A percentile compares a stretch with the other conserved stretches of the same genome.
Evolutionary conservation across 2,888 invertebrate genomes (phyloP).

Genomic region (Oscheius sp.): DNA sequence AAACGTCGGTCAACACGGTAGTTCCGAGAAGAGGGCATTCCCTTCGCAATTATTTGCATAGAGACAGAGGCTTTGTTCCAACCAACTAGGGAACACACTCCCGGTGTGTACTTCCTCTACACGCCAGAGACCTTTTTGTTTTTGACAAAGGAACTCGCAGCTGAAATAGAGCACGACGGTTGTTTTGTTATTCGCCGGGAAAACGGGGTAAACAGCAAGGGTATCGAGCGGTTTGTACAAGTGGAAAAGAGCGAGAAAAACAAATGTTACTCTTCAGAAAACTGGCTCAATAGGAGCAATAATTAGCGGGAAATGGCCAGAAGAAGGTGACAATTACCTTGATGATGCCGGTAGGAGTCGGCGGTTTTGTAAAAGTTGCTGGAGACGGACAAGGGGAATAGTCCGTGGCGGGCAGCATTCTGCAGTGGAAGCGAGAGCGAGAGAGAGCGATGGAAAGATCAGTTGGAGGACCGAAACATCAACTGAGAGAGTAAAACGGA

Average conservation of each 20-base stretch:
- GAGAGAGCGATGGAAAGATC: conserved; percentile 36
- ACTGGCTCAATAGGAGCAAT: neutral
- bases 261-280: neutral
- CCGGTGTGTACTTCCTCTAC: too few relatives aligned
- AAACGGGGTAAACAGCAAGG: too few relatives aligned
- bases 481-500: conserved; percentile 15
- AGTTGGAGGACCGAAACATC: conserved; percentile 37
- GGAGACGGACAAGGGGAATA: conserved; percentile 19
- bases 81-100: too few relatives aligned
- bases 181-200: too few relatives aligned
- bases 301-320: neutral
- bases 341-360: neutral
- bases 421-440: neutral
- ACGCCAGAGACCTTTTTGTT: too few relatives aligned
- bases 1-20: too few relatives aligned
- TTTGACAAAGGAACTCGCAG: too few relatives aligned
- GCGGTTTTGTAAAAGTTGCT: conserved; percentile 4
- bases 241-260: conserved; percentile 1
- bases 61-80: too few relatives aligned
- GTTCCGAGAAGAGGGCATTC: too few relatives aligned
- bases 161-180: too few relatives aligned
- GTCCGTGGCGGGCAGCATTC: conserved; percentile 31
- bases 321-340: conserved; percentile 9
- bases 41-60: too few relatives aligned
- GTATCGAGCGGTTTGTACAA: too few relatives aligned